Evolutionary conservation across 2,888 invertebrate species (phyloP), one percentile per base, ranked within the genome.

Genomic region (Dynastes hyllus): DNA sequence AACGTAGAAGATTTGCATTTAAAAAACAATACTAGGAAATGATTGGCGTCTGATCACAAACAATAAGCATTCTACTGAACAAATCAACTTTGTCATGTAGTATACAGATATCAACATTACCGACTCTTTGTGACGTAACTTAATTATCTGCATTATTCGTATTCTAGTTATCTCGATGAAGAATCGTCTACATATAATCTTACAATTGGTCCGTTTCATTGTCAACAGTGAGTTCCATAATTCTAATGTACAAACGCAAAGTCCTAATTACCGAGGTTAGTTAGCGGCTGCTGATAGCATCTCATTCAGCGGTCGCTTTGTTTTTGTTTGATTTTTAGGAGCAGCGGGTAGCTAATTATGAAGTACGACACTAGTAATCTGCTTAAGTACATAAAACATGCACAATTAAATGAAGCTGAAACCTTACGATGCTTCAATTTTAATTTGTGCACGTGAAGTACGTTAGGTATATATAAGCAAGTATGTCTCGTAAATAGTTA

Each of bases 321-420:
- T 77, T 79, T 80, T 82, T 80, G 80, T 80, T 83, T 83, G 81
- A 81, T 81, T 82, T 82, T 82, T 81, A 79, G 75, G 79, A 83
- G 80, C 83, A 83, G 83, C 82, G 79, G 82, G 81, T 81, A 81
- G 69, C 81, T 82, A 83, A 82, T 83, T 83, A 82, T 81, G 79
- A 79, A 77, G 50, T 51, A 75, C 58, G 77, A 75, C 75, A 69
- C 40, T 65, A 50, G 67, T 75, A 80, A 78, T 80, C 75, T 75
- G 70, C 32, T 78, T 78, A 78, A 75, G 58, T 55, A 45, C 66
- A 45, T 55, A 66, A 45, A 73, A 45, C 58, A 55, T 61, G 73
- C 13, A 61, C 45, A 45, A 75, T 75, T 75, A 61, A 61, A 61
- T 61, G 13, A 61, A 75, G 61, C 61, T 75, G 61, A 75, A 75